Base-by-base conservation (phyloP, 2,797 vertebrate species). In the Buphagus erythrorhynchus region DNA sequence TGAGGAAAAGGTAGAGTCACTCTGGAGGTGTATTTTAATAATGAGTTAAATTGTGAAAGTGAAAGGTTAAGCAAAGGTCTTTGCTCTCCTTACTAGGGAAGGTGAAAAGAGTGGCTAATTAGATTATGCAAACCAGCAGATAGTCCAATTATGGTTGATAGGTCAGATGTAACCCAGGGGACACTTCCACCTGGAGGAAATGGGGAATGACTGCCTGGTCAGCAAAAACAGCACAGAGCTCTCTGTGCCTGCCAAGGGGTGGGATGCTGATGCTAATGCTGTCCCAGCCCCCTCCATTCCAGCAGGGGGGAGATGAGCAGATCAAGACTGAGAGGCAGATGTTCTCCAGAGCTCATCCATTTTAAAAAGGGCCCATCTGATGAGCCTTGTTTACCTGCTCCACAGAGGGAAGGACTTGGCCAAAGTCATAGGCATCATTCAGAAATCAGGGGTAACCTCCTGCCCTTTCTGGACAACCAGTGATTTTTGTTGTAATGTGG, bases 11-110 rank as follows among this genome's bases (percentile, higher is more conserved):
- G 7, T 46, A 85, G 46, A 78, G 29, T 73, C 28, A 29, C 5
- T 20, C 31, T 5, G 22, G 86, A 89, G 52, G 29, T 91, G 38
- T 66, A 63, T 92, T 96, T 95, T 89, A 91, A 86, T 90, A 93
- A 90, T 49, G 58, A 88, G 46, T 72, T 91, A 88, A 95, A 84
- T 54, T 43, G 36, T 74, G 55, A 81, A 91, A 94, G 51, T 58
- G 65, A 95, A 95, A 95, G 88, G 57, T 93, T 94, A 93, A 94
- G 55, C 40, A 97, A 92, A 95, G 88, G 55, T 90, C 78, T 91
- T 86, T 58, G 57, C 49, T 94, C 58, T 91, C 40, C 36, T 80
- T 88, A 81, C 12, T 36, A 62, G 40, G 35, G 26, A 94, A 93
- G 92, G 79, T 93, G 82, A 88, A 94, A 78, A 93, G 75, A 81